phyloP scores from a whole-genome alignment of 2,113 vertebrate genomes.

The Meriones unguiculatus region DNA sequence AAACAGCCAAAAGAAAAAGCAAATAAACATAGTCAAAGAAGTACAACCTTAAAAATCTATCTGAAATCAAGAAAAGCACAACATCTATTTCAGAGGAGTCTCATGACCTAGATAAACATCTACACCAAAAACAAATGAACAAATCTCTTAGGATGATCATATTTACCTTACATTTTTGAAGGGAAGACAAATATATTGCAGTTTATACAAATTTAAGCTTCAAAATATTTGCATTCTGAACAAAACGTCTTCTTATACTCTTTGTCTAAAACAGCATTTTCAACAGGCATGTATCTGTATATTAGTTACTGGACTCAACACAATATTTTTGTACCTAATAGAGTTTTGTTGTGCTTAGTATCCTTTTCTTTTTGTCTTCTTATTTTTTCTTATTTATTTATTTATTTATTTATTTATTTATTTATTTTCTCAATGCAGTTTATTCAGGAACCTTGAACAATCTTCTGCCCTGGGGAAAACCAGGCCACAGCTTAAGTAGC shows the following conservation, averaged over 20 bases:
- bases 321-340: background rate
- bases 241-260: background rate
- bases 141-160: conserved; percentile 31
- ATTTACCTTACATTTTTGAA: background rate
- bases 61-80: conserved; percentile 13
- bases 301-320: background rate
- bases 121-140: conserved; percentile 63
- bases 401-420: no score
- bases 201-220: conserved; percentile 33
- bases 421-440: no score
- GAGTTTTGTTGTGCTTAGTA: background rate
- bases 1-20: conserved; percentile 75
- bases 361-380: conserved; percentile 17
- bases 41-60: conserved; percentile 50
- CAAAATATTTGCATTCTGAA: conserved; percentile 11
- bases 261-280: background rate
- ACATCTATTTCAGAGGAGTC: conserved; percentile 59
- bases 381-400: no score
- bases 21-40: conserved; percentile 65
- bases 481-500: no score
- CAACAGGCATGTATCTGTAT: background rate
- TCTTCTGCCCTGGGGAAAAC: no score
- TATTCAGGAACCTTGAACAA: no score
- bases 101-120: conserved; percentile 49
- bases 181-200: conserved; percentile 42